These are phyloP conservation scores for Hymenopus coronatus DNA, from an alignment of 2,888 invertebrate genomes.

Conservation along the genomic window DNA sequence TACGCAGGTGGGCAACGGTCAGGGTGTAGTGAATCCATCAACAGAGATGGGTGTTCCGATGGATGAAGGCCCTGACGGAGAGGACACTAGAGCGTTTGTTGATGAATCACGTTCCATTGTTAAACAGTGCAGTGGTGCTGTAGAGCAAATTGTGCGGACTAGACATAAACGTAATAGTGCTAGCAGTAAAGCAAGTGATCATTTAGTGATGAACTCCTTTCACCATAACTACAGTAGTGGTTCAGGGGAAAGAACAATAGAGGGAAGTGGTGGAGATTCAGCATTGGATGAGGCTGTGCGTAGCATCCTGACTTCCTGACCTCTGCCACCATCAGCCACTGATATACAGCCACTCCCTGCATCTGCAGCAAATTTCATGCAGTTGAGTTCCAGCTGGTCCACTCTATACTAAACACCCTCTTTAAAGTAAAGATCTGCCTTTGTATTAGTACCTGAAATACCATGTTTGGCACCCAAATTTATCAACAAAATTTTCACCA, in stretches of 20 bases:
- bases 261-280: constrained; percentile 40
- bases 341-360: neutral
- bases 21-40: neutral
- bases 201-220: constrained; percentile 3
- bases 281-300: constrained; percentile 54
- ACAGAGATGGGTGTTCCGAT: constrained; percentile 13
- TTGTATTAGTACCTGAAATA: neutral
- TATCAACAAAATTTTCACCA: neutral
- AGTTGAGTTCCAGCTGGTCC: neutral
- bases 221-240: constrained; percentile 39
- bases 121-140: constrained; percentile 5
- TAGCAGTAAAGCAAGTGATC: neutral
- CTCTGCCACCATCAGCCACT: constrained; percentile 15
- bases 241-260: neutral
- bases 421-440: neutral
- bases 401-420: neutral
- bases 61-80: constrained; percentile 19
- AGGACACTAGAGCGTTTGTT: constrained; percentile 12
- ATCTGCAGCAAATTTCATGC: neutral
- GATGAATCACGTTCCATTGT: neutral
- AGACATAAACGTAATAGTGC: constrained; percentile 19
- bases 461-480: neutral
- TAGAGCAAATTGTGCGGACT: neutral
- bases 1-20: neutral
- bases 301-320: constrained; percentile 54